Base-by-base conservation (phyloP, 37 sponge, comb jelly and placozoan species). In the Eunapius fragilis region DNA sequence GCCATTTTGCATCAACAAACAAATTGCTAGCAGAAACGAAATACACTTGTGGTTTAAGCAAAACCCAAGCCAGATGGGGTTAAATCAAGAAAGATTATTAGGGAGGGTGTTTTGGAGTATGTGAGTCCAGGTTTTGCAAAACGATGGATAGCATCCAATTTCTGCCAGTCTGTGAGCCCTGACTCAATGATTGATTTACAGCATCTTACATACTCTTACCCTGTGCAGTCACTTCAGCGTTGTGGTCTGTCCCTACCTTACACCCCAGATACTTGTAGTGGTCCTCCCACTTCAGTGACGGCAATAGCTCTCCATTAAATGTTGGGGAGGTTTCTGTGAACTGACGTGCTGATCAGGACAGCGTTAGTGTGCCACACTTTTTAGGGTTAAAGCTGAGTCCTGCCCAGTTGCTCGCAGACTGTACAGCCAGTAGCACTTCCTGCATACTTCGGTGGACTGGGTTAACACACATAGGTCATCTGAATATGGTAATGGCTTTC, bases 141-240 rank as follows among this genome's bases (percentile, higher is more conserved):
- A 4, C 10, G 50, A 36, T 77, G 58, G 70, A 75, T 75, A 49
- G 90, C 90, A 69, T 90, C 82, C 37, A 90, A 22, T 71, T 90
- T 90, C 77, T 85, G 90, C 90, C 90, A 90, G 49, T 85, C 82
- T 23, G 86, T 31, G 0, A 90, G 71, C 7, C 11, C 28, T 30
- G 73, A 72, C 49, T 24, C 19, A 17, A 25, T 9, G n/a, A 88
- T 83, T 2, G 9, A 33, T 28, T 37, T 34, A 23, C 34, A 31
- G 10, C 10, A 72, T 0, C 7, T 23, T 14, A 69, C 2, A 2
- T 72, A 30, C 17, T 32, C 0, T 82, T 69, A 0, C 27, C 72
- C 32, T 49, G 35, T 17, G 24, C 72, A 2, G 28, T 35, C 25
- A 68, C 3, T 11, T 27, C 17, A 0, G 71, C 71, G 0, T 14